A percentile compares a stretch with the other conserved stretches of the same genome.
Conservation (phyloP, 1,140 invertebrate species). For the Ditylenchus dipsaci region DNA sequence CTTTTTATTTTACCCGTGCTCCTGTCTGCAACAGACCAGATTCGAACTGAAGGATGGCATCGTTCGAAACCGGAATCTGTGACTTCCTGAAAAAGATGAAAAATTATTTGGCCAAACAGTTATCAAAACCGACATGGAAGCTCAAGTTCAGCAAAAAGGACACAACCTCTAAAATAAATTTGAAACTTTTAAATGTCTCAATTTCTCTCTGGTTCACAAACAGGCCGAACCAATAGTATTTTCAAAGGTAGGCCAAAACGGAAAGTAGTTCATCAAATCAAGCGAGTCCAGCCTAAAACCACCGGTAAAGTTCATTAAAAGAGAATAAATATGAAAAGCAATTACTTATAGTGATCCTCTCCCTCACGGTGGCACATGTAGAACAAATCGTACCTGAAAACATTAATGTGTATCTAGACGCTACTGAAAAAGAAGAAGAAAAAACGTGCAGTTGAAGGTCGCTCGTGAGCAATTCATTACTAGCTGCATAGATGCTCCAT, state of each 20-base stretch:
- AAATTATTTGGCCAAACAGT: neutral
- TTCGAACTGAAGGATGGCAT: slow-evolving; percentile 49
- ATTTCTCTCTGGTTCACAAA: too few relatives aligned
- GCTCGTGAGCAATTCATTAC: slow-evolving; percentile 41
- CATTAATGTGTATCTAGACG: too few relatives aligned
- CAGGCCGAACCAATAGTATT: slow-evolving; percentile 19
- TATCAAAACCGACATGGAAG: slow-evolving; percentile 27
- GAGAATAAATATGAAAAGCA: neutral
- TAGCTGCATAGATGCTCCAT: slow-evolving; percentile 46
- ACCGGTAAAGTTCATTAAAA: too few relatives aligned
- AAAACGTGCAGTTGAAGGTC: slow-evolving; percentile 20
- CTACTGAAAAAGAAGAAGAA: neutral
- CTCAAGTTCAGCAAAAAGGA: slow-evolving; percentile 41
- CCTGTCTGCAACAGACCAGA: slow-evolving; percentile 48
- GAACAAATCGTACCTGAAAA: slow-evolving; percentile 46
- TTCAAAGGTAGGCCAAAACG: slow-evolving; percentile 55
- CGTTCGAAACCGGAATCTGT: slow-evolving; percentile 42
- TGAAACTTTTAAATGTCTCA: too few relatives aligned
- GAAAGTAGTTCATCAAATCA: slow-evolving; percentile 57
- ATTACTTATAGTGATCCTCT: slow-evolving; percentile 49
- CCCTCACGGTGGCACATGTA: slow-evolving; percentile 55
- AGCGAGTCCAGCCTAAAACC: slow-evolving; percentile 52
- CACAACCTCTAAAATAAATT: slow-evolving; percentile 16
- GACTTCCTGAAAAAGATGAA: slow-evolving; percentile 39
- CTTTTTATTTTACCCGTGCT: slow-evolving; percentile 15